Percentiles rank a stretch among this genome's conserved stretches.
phyloP scores from a whole-genome alignment of 2,888 invertebrate species.

The Eilema sororculum region DNA sequence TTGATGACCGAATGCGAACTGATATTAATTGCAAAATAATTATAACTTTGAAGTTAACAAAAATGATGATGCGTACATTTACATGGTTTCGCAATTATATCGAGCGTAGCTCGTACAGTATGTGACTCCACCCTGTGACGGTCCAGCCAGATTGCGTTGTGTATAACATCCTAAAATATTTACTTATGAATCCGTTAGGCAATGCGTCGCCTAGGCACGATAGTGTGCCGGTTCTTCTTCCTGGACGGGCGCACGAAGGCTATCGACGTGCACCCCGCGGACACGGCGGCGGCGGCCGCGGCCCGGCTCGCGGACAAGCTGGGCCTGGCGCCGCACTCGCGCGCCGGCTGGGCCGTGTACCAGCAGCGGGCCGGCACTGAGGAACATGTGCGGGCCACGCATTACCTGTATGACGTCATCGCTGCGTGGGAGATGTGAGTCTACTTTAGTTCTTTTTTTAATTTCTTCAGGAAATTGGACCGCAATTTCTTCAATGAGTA shows the following conservation, averaged over 20 bases:
- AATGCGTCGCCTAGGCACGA: conserved; percentile 95
- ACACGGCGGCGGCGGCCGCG: conserved; percentile 96
- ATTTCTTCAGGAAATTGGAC: too few species aligned
- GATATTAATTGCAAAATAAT: too few species aligned
- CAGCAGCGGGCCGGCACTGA: conserved; percentile 95
- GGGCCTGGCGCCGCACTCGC: conserved; percentile 89
- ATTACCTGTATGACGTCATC: conserved; percentile 97
- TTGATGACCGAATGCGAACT: too few species aligned
- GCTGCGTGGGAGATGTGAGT: conserved; percentile 97
- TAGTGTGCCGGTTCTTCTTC: conserved; percentile 97
- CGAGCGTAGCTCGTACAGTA: too few species aligned
- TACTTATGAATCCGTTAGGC: conserved; percentile 85
- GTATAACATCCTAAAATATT: background rate
- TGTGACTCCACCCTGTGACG: too few species aligned
- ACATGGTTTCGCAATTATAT: too few species aligned
- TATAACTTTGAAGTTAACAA: too few species aligned
- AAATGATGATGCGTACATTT: too few species aligned
- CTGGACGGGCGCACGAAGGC: conserved; percentile 98
- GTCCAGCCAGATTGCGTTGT: too few species aligned
- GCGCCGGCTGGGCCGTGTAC: conserved; percentile 98
- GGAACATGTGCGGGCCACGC: conserved; percentile 96
- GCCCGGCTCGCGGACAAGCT: conserved; percentile 95
- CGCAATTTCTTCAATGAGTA: too few species aligned
- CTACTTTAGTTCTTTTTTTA: too few species aligned
- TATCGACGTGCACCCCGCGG: conserved; percentile 97